Conservation (phyloP, 2,888 invertebrate genomes). For the Dryadula phaetusa region DNA sequence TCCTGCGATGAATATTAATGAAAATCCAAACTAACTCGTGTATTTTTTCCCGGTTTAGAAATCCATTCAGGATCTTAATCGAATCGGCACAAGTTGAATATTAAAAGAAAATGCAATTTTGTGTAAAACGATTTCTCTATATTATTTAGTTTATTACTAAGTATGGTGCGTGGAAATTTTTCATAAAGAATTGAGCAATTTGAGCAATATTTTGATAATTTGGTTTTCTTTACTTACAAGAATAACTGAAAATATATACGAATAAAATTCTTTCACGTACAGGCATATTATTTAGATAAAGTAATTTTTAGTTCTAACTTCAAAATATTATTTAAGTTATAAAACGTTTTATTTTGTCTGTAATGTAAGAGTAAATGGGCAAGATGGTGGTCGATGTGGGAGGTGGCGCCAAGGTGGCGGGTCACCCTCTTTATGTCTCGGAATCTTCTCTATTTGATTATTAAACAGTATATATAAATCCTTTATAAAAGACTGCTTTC, state of each 20-base stretch:
- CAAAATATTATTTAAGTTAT: neutral
- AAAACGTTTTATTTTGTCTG: conserved; percentile 1
- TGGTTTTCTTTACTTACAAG: too few relatives aligned
- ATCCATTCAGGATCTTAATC: neutral
- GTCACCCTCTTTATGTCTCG: conserved; percentile 53
- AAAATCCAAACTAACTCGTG: neutral
- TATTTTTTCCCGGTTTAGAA: neutral
- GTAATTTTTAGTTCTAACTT: too few relatives aligned
- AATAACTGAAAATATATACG: too few relatives aligned
- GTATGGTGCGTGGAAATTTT: too few relatives aligned
- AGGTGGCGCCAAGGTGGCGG: conserved; percentile 58
- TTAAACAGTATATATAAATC: conserved; percentile 13
- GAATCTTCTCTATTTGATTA: conserved; percentile 43
- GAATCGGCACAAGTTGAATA: neutral
- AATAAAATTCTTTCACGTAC: too few relatives aligned
- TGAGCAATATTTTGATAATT: too few relatives aligned
- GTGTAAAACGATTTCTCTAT: too few relatives aligned
- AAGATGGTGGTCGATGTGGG: conserved; percentile 47
- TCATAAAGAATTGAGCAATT: too few relatives aligned
- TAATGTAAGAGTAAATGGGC: conserved; percentile 22
- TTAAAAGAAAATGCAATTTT: neutral
- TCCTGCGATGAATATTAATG: conserved; percentile 23
- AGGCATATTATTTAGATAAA: too few relatives aligned
- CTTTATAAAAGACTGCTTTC: neutral
- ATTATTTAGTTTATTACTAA: too few relatives aligned